phyloP scores from a whole-genome alignment of 1,140 invertebrate species.

The Coptotermes formosanus region DNA sequence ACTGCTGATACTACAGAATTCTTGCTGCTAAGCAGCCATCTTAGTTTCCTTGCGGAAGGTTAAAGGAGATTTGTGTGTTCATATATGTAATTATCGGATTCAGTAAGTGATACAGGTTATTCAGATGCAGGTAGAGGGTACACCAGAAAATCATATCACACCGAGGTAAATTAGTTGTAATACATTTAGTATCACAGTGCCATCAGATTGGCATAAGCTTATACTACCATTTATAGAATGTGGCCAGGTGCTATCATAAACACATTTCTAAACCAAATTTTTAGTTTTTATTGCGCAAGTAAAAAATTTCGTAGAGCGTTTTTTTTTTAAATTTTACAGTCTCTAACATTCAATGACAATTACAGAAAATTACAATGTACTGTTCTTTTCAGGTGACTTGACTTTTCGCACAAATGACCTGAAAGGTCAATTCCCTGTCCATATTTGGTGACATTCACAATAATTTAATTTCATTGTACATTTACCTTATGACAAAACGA shows the following conservation, averaged over 20 bases:
- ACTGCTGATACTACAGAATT: not conserved
- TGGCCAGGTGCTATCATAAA: not conserved
- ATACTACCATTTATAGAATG: not conserved
- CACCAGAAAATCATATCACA: slow-evolving; percentile 7
- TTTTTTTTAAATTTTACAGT: not conserved
- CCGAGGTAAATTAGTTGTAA: not conserved
- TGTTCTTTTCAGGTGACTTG: slow-evolving; percentile 15
- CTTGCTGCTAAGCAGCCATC: not conserved
- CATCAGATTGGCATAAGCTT: not conserved
- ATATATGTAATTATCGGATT: not conserved
- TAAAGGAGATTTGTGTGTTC: not conserved
- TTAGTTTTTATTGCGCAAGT: not conserved
- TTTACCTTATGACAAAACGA: slow-evolving; percentile 3
- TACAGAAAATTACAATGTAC: not conserved
- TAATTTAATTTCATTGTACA: not conserved
- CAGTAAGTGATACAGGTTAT: not conserved
- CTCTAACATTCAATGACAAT: not conserved
- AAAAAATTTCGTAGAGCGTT: not conserved
- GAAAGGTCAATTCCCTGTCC: not conserved
- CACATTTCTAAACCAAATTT: not conserved
- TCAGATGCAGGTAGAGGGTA: slow-evolving; percentile 10
- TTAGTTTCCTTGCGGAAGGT: slow-evolving; percentile 8
- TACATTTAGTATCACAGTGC: not conserved
- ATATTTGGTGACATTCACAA: not conserved
- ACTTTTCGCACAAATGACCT: slow-evolving; percentile 9